These are phyloP conservation scores for Anolis apletophallus DNA, from an alignment of 2,797 vertebrate species.

Conservation along the genomic window DNA sequence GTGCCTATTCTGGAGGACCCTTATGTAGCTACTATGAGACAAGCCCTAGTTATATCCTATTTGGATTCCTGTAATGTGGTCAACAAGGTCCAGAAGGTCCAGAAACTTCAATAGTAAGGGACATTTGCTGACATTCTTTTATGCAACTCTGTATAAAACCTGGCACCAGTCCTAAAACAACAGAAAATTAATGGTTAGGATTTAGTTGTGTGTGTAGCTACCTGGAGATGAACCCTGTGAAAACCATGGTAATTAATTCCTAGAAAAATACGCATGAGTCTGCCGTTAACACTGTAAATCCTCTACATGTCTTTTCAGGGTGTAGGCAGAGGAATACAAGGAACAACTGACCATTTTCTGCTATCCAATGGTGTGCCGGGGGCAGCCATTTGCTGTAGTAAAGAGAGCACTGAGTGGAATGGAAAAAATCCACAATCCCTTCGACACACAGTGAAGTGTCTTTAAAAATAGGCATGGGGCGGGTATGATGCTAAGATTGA, in stretches of 20 bases:
- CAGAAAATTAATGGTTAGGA: not conserved
- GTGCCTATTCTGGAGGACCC: too few relatives aligned
- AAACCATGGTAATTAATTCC: not conserved
- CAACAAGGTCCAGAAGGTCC: too few relatives aligned
- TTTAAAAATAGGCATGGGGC: not conserved
- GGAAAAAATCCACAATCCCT: not conserved
- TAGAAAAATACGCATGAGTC: not conserved
- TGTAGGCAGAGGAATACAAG: not conserved
- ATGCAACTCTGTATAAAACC: not conserved
- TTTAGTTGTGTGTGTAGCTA: not conserved
- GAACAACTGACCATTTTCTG: not conserved
- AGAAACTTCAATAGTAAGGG: too few relatives aligned
- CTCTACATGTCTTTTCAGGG: too few relatives aligned
- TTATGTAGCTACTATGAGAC: too few relatives aligned
- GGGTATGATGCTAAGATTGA: not conserved
- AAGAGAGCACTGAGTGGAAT: not conserved
- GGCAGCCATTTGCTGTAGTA: not conserved
- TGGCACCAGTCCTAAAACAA: not conserved
- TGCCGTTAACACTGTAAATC: not conserved
- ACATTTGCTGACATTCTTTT: too few relatives aligned
- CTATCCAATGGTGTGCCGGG: not conserved
- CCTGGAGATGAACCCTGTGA: not conserved
- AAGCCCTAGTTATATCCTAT: too few relatives aligned
- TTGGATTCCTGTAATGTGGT: too few relatives aligned
- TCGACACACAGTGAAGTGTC: not conserved